phyloP scores from a whole-genome alignment of 1,140 invertebrate genomes.

The Wasmannia auropunctata region DNA sequence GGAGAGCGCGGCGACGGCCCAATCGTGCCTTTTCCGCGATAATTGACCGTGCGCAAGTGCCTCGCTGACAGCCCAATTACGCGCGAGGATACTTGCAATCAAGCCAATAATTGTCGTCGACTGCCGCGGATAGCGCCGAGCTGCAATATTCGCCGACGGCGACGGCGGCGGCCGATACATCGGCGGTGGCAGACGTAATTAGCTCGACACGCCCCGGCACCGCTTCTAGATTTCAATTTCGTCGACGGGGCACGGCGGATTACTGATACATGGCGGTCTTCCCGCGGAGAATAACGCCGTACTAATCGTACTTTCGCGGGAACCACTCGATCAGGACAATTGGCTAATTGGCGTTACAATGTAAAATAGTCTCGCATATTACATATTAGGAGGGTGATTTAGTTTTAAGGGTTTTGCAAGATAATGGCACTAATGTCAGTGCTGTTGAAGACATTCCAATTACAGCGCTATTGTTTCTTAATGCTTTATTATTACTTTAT shows the following conservation, averaged over 20 bases:
- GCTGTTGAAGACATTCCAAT: too few species aligned
- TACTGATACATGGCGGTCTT: slow-evolving; percentile 60
- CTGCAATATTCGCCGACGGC: slow-evolving; percentile 64
- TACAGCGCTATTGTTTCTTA: too few species aligned
- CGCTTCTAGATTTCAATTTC: slow-evolving; percentile 72
- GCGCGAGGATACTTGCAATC: slow-evolving; percentile 58
- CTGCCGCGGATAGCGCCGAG: slow-evolving; percentile 49
- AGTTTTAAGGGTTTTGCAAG: too few species aligned
- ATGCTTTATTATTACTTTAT: too few species aligned
- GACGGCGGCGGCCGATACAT: slow-evolving; percentile 58
- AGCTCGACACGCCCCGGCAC: slow-evolving; percentile 50
- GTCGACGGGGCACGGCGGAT: slow-evolving; percentile 55
- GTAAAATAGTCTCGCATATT: not conserved
- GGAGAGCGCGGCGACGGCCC: not conserved
- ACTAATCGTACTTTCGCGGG: slow-evolving; percentile 47
- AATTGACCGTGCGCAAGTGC: slow-evolving; percentile 33
- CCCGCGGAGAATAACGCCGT: slow-evolving; percentile 47
- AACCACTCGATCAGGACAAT: slow-evolving; percentile 50
- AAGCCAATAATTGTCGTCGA: slow-evolving; percentile 67
- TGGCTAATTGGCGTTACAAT: not conserved
- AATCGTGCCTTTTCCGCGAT: slow-evolving; percentile 19
- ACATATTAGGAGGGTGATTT: too few species aligned
- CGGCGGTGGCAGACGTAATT: slow-evolving; percentile 67
- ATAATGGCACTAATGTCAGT: too few species aligned
- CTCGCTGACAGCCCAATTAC: slow-evolving; percentile 59